Conservation (phyloP, 2,888 invertebrate species). For the Cataglyphis rosenhaueri region DNA sequence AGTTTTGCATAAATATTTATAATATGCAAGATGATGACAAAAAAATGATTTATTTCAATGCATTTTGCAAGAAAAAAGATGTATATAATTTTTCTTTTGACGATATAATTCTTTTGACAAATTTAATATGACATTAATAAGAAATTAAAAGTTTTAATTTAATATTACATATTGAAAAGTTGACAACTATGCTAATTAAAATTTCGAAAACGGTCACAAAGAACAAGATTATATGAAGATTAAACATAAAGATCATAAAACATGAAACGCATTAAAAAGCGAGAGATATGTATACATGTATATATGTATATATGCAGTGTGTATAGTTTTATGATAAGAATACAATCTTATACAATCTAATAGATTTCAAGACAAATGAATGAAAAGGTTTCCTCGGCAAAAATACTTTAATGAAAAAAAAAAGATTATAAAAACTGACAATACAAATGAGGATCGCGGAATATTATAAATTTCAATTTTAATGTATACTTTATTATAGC, state of each 20-base stretch:
- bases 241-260: neutral
- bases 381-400: neutral
- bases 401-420: constrained; percentile 11
- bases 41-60: neutral
- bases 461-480: neutral
- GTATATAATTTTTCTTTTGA: neutral
- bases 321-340: neutral
- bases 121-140: neutral
- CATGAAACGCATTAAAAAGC: neutral
- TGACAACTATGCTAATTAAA: neutral
- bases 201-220: neutral
- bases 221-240: neutral
- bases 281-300: neutral
- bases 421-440: neutral
- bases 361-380: neutral
- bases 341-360: neutral
- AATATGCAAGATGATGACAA: neutral
- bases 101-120: neutral
- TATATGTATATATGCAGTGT: neutral
- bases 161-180: neutral
- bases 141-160: neutral
- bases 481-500: constrained; percentile 89
- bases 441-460: neutral
- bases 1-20: too few species aligned
- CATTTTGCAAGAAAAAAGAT: neutral